Conservation (phyloP, 2,888 invertebrate species). For the Sylvicola cinctus region DNA sequence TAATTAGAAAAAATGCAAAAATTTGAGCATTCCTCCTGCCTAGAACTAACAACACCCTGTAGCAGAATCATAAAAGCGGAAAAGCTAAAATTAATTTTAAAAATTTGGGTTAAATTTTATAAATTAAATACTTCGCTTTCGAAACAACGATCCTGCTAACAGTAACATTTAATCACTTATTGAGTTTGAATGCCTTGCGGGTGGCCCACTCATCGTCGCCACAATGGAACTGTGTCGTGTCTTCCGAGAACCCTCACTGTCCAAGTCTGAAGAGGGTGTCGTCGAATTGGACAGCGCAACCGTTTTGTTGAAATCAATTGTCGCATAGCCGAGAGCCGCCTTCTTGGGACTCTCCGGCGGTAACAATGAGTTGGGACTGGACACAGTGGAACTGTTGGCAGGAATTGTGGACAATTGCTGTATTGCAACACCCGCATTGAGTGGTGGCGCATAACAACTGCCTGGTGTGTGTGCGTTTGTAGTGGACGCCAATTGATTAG, state of each 20-base stretch:
- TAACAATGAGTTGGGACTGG: constrained; percentile 13
- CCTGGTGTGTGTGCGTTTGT: neutral
- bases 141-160: no score
- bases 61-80: no score
- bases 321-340: constrained; percentile 51
- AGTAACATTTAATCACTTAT: constrained; percentile 33
- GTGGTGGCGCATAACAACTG: neutral
- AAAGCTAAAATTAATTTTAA: no score
- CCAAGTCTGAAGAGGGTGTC: constrained; percentile 44
- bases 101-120: no score
- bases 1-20: no score
- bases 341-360: constrained; percentile 31
- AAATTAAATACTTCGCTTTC: no score
- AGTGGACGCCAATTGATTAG: neutral
- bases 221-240: constrained; percentile 65
- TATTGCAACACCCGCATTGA: no score
- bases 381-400: neutral
- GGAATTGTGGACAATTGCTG: neutral
- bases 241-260: constrained; percentile 52
- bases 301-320: constrained; percentile 88
- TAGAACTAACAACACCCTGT: no score
- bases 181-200: constrained; percentile 33
- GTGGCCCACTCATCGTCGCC: constrained; percentile 29
- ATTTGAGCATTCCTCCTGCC: no score
- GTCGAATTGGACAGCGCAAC: constrained; percentile 69